Percentiles rank a stretch among this genome's conserved stretches.
phyloP scores from a whole-genome alignment of 2,888 invertebrate genomes.

The Hyles lineata region DNA sequence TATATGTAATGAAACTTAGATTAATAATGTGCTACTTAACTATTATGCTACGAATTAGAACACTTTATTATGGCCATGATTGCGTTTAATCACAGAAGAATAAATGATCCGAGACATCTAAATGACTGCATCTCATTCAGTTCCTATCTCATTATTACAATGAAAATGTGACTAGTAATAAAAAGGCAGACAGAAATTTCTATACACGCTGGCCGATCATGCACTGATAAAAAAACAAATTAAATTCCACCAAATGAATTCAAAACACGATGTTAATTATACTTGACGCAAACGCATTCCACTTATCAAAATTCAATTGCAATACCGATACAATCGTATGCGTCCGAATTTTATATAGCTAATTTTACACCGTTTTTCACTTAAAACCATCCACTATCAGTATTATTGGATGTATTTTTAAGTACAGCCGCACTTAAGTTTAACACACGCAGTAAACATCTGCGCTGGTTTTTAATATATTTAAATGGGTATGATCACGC shows the following conservation, averaged over 20 bases:
- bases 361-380: conserved; percentile 30
- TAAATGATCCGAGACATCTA: no score
- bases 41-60: no score
- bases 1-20: no score
- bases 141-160: no score
- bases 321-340: conserved; percentile 15
- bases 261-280: not conserved
- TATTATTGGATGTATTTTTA: conserved; percentile 19
- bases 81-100: no score
- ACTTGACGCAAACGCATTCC: conserved; percentile 3
- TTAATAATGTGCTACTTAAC: no score
- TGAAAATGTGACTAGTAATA: no score
- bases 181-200: no score
- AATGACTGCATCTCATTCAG: no score
- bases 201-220: no score
- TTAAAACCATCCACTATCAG: conserved; percentile 18
- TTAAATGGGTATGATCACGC: conserved; percentile 25
- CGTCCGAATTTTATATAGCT: conserved; percentile 23
- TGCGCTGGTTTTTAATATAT: conserved; percentile 10
- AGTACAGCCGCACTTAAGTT: not conserved
- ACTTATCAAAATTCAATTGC: conserved; percentile 31
- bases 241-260: not conserved
- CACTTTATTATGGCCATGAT: not conserved
- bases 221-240: not conserved
- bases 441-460: conserved; percentile 9